A percentile compares a stretch with the other conserved stretches of the same genome.
Evolutionary conservation across 2,797 vertebrate genomes (phyloP).

Genomic region (Acropternis orthonyx): DNA sequence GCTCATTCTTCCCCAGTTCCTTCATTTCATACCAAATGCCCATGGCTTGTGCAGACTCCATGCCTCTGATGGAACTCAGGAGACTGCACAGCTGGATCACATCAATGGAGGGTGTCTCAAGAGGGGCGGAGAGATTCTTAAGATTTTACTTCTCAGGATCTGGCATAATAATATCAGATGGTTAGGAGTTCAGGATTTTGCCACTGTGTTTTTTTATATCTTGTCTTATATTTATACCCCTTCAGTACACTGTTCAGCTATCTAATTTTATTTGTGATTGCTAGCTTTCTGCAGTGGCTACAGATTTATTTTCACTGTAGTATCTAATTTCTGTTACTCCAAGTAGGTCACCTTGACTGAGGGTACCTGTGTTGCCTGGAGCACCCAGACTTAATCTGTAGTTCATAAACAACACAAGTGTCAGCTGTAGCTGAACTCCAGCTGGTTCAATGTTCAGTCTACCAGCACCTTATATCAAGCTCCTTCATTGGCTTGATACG

Average conservation of each 20-base stretch:
- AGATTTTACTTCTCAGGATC: background rate
- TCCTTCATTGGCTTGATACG: background rate
- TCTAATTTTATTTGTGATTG: background rate
- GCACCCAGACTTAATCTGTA: background rate
- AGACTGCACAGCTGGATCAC: background rate
- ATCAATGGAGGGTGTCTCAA: background rate
- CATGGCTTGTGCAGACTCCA: fast-evolving
- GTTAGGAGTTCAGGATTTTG: background rate
- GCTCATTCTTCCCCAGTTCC: background rate
- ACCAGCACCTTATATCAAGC: background rate
- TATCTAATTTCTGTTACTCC: background rate
- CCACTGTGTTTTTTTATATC: background rate
- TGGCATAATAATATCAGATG: background rate
- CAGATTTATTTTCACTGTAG: background rate
- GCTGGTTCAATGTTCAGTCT: background rate
- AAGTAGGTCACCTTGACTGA: background rate
- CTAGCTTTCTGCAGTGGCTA: background rate
- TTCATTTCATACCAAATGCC: background rate
- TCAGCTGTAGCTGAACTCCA: background rate
- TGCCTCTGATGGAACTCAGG: background rate
- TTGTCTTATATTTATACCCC: background rate
- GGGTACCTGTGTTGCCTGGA: background rate
- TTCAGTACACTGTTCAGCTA: background rate
- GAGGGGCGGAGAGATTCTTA: background rate
- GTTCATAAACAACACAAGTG: background rate